phyloP scores from a whole-genome alignment of 2,797 vertebrate genomes.

The Protosalanx chinensis region DNA sequence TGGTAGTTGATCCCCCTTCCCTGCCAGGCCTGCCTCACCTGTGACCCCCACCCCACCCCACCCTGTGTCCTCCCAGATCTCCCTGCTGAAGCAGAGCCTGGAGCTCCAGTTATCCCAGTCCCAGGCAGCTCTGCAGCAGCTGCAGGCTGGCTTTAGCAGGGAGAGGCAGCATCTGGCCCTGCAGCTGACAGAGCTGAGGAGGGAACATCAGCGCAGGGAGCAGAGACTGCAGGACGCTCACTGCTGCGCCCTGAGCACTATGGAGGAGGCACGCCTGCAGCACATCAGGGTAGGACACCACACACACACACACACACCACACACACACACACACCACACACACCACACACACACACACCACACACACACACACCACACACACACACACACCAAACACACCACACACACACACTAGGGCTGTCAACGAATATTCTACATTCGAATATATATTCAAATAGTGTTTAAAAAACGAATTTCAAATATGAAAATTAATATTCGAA shows the following conservation, averaged over 20 bases:
- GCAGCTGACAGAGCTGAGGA: slow-evolving; percentile 89
- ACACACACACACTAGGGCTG: too few relatives aligned
- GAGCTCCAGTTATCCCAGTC: slow-evolving; percentile 97
- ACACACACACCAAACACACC: too few relatives aligned
- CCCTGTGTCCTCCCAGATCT: slow-evolving; percentile 75
- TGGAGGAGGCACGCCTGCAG: slow-evolving; percentile 91
- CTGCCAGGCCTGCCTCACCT: background rate
- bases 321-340: background rate
- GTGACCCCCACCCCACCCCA: background rate
- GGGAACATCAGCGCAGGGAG: slow-evolving; percentile 91
- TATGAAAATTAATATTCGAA: too few relatives aligned
- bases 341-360: background rate
- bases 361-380: too few relatives aligned
- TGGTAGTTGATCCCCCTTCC: background rate
- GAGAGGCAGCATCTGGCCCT: slow-evolving; percentile 95
- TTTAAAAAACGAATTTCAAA: too few relatives aligned
- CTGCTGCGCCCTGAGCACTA: slow-evolving; percentile 88
- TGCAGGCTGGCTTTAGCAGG: slow-evolving; percentile 93
- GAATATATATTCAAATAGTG: too few relatives aligned
- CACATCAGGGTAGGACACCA: slow-evolving; percentile 80
- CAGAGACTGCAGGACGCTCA: slow-evolving; percentile 91
- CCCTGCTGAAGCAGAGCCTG: slow-evolving; percentile 93
- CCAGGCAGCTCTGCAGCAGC: slow-evolving; percentile 90
- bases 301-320: background rate
- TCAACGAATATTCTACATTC: too few relatives aligned